A percentile compares a stretch with the other conserved stretches of the same genome.
phyloP scores from a whole-genome alignment of 92 coral and sea anemone species.

The Phenganax marumi region DNA sequence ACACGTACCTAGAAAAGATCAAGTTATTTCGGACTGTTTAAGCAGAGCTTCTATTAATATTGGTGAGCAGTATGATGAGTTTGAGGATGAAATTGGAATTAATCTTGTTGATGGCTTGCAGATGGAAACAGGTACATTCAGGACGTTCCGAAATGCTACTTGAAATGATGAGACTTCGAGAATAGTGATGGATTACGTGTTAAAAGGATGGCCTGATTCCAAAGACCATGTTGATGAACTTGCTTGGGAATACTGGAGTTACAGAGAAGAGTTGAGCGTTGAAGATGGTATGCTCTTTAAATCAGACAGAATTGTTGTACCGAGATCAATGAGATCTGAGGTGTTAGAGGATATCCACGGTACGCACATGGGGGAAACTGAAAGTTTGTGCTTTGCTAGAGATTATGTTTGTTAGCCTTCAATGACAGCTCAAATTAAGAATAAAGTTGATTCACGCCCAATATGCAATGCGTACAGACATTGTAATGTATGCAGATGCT shows the following conservation, averaged over 20 bases:
- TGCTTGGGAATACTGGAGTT: background rate
- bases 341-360: background rate
- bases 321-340: constrained; percentile 44
- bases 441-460: constrained; percentile 23
- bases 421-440: constrained; percentile 10
- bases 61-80: constrained; percentile 37
- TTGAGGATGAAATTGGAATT: constrained; percentile 47
- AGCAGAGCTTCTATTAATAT: constrained; percentile 51
- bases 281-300: constrained; percentile 25
- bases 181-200: constrained; percentile 47
- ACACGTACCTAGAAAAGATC: constrained; percentile 47
- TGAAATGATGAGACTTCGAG: constrained; percentile 16
- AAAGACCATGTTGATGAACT: constrained; percentile 27
- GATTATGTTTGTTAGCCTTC: background rate
- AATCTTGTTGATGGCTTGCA: constrained; percentile 47
- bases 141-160: constrained; percentile 24
- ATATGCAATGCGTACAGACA: constrained; percentile 28
- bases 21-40: constrained; percentile 56
- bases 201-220: constrained; percentile 39
- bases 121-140: constrained; percentile 28
- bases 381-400: constrained; percentile 2
- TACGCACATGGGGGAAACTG: background rate
- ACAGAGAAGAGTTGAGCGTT: constrained; percentile 22
- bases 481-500: background rate
- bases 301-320: constrained; percentile 51